These are phyloP conservation scores for Dolichoris vasculosae DNA, from an alignment of 1,140 invertebrate genomes.

Conservation along the genomic window DNA sequence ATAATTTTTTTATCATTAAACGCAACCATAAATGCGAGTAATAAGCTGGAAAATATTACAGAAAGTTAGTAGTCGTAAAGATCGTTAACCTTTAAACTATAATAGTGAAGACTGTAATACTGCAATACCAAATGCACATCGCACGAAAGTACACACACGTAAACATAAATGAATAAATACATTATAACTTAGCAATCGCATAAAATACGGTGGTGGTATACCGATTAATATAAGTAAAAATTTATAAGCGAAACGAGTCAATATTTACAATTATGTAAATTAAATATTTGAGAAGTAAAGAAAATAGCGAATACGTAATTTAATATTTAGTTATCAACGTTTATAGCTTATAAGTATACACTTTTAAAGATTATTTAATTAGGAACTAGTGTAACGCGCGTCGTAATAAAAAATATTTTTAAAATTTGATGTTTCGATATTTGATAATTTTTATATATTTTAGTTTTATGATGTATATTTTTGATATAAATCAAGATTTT, in stretches of 20 bases:
- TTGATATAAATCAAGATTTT: no score
- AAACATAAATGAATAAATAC: neutral
- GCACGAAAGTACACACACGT: neutral
- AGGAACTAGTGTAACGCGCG: no score
- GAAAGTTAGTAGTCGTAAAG: neutral
- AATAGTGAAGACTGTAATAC: neutral
- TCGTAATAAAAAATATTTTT: no score
- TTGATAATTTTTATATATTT: no score
- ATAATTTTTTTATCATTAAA: neutral
- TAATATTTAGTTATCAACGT: no score
- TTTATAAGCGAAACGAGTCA: constrained; percentile 32
- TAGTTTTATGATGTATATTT: no score
- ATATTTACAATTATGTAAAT: constrained; percentile 31
- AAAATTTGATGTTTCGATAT: no score
- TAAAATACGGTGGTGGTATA: no score
- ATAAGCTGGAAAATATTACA: neutral
- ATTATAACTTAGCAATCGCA: no score
- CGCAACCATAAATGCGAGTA: neutral
- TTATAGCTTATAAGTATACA: no score
- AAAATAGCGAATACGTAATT: no score
- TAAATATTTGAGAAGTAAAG: neutral
- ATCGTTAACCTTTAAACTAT: constrained; percentile 31
- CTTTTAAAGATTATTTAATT: no score
- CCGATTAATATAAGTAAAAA: neutral
- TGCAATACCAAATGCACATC: neutral